Base-by-base conservation (phyloP, 2,797 vertebrate genomes). In the Rallus crepitans region DNA sequence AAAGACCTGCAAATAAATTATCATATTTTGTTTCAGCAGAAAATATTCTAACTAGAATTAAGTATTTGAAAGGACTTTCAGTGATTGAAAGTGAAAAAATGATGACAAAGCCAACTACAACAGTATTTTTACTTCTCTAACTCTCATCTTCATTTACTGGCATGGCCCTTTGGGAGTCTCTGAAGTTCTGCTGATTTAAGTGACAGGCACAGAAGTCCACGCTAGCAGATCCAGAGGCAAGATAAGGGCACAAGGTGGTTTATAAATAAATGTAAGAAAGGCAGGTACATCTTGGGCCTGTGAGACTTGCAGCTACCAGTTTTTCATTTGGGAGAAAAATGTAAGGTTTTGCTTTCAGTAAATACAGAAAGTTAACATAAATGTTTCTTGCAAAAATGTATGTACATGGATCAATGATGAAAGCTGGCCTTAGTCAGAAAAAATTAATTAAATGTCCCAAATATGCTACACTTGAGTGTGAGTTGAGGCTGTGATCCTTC, bases 211-310 rank as follows among this genome's bases (percentile, higher is more conserved):
- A 76, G 72, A 91, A 79, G 31, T 66, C 79, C 25, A 63, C 1
- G 1, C 20, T 64, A 79, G 70, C 39, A 96, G 73, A 90, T 88
- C 87, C 63, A 37, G 79, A 94, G 80, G 89, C 70, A 96, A 88
- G 82, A 91, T 90, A 82, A 70, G 39, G 77, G 93, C 85, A 88
- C 37, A 76, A 40, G 42, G 21, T 89, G 8, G 52, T 68, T 94
- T 66, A 94, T 73, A 94, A 96, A 94, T 92, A 91, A 90, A 87
- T 89, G n/a, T 70, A 95, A 61, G 66, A 94, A 91, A 88, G 23
- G 8, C 56, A 82, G 53, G 23, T 69, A 82, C 7, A 11, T 86
- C 89, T 94, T 60, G 77, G 59, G 21, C 35, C 16, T 76, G 7
- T 63, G 88, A 93, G 63, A 63, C 65, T 63, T 92, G 39, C 56